These are phyloP conservation scores for Oppia nitens DNA, from an alignment of 1,140 invertebrate genomes.

Conservation along the genomic window DNA sequence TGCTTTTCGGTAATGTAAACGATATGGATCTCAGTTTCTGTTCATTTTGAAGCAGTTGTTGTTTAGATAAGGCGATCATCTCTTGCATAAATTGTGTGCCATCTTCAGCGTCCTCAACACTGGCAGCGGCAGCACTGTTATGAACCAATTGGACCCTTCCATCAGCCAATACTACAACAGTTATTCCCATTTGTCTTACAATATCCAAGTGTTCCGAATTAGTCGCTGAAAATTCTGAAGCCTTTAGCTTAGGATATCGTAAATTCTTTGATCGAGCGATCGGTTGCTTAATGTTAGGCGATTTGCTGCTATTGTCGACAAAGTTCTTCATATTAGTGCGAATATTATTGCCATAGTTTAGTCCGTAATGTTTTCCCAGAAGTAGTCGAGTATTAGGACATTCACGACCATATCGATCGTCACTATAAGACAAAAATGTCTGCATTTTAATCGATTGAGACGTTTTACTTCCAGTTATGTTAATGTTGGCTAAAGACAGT, in stretches of 20 bases:
- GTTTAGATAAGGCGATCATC: constrained; percentile 76
- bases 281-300: not conserved
- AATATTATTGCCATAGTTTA: constrained; percentile 1
- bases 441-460: not conserved
- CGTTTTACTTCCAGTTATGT: constrained; percentile 18
- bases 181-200: constrained; percentile 84
- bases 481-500: constrained; percentile 48
- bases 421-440: not conserved
- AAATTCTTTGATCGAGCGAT: not conserved
- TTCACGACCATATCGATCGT: not conserved
- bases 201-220: constrained; percentile 77
- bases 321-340: constrained; percentile 10
- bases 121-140: constrained; percentile 50
- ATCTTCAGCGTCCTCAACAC: constrained; percentile 67
- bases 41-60: constrained; percentile 30
- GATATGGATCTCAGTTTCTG: constrained; percentile 18
- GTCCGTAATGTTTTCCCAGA: not conserved
- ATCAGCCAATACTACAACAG: constrained; percentile 66
- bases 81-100: constrained; percentile 91
- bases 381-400: constrained; percentile 7
- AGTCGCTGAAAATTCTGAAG: constrained; percentile 43
- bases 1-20: constrained; percentile 18
- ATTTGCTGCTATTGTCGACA: not conserved
- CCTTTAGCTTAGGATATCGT: constrained; percentile 22
- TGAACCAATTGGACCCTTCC: constrained; percentile 79